phyloP scores from a whole-genome alignment of 2,113 vertebrate species.

The Numida meleagris region DNA sequence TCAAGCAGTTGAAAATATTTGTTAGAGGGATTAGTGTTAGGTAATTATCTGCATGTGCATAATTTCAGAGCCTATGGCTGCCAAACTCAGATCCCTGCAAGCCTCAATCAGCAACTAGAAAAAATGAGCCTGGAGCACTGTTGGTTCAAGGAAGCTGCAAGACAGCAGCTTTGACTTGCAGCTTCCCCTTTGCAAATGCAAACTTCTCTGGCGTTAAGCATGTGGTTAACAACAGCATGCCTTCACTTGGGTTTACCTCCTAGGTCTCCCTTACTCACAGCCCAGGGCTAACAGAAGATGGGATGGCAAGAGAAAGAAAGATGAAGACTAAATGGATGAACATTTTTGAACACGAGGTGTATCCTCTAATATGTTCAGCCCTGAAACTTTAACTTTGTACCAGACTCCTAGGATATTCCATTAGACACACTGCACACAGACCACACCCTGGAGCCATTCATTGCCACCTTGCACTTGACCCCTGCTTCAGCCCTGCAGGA shows the following conservation, averaged over 20 bases:
- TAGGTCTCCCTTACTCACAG: background rate
- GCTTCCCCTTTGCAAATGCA: background rate
- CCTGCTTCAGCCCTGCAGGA: background rate
- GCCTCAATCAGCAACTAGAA: background rate
- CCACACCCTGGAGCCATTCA: background rate
- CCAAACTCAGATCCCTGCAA: fast-evolving
- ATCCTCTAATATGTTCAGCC: background rate
- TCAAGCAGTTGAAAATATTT: background rate
- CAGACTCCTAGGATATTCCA: fast-evolving
- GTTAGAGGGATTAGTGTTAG: background rate
- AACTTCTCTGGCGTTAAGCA: fast-evolving
- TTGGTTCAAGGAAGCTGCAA: background rate
- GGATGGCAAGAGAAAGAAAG: background rate
- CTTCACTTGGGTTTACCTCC: background rate
- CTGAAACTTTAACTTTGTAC: background rate
- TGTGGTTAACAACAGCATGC: background rate
- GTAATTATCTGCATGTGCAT: fast-evolving
- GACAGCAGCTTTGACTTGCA: background rate
- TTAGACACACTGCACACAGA: fast-evolving
- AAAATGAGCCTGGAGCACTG: background rate
- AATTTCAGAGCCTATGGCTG: background rate
- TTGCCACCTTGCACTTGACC: background rate
- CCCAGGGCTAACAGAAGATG: background rate
- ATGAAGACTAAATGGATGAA: background rate
- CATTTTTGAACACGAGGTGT: background rate